These are phyloP conservation scores for Dermatemys mawii DNA, from an alignment of 2,113 vertebrate genomes.

Conservation along the genomic window DNA sequence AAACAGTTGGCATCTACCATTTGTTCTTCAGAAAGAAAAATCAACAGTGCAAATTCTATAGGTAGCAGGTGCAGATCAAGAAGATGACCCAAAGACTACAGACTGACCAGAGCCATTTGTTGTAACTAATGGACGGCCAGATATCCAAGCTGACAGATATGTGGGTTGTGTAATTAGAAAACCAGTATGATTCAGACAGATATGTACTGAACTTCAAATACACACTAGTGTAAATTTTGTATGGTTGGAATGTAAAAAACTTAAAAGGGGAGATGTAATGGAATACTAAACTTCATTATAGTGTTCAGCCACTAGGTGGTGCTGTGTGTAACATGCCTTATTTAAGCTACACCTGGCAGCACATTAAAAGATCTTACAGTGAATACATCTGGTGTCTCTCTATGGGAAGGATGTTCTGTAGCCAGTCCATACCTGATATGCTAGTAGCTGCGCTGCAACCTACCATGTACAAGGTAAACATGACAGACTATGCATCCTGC, in stretches of 20 bases:
- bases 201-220: neutral
- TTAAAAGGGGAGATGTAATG: neutral
- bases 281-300: neutral
- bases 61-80: neutral
- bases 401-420: neutral
- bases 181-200: neutral
- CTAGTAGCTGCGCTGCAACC: neutral
- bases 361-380: neutral
- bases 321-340: neutral
- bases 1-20: neutral
- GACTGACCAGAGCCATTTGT: neutral
- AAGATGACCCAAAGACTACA: neutral
- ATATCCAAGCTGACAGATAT: neutral
- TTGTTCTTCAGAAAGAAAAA: neutral
- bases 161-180: neutral
- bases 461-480: neutral
- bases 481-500: neutral
- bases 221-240: neutral
- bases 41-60: neutral
- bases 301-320: neutral
- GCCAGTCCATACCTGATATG: neutral
- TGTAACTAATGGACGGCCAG: neutral
- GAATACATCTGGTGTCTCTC: too few relatives aligned
- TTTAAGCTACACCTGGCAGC: neutral
- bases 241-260: neutral